Evolutionary conservation across 2,797 vertebrate species (phyloP).

Genomic region (Xenopus petersii): DNA sequence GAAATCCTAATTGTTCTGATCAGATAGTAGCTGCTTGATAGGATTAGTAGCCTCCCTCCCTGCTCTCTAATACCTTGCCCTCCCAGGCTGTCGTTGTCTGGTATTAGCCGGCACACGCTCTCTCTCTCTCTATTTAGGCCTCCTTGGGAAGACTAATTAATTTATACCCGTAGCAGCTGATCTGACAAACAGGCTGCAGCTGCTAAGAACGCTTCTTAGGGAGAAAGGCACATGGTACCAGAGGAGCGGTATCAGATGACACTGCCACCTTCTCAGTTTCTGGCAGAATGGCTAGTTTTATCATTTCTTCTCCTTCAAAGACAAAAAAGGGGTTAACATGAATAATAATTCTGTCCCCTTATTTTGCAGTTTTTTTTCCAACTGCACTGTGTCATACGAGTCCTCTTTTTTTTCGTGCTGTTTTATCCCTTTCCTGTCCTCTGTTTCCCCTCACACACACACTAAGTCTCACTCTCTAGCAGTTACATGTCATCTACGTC

Average conservation of each 20-base stretch:
- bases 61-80: conserved; percentile 42
- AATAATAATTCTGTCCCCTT: conserved; percentile 7
- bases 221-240: conserved; percentile 26
- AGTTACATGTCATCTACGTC: neutral
- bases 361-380: conserved; percentile 11
- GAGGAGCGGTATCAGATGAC: neutral
- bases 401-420: conserved; percentile 8
- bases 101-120: conserved; percentile 30
- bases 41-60: conserved; percentile 41
- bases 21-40: conserved; percentile 46
- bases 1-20: conserved; percentile 47
- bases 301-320: neutral
- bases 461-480: neutral
- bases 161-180: conserved; percentile 44
- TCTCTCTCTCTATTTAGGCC: conserved; percentile 11
- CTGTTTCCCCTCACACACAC: neutral
- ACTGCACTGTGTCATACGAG: conserved; percentile 24
- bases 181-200: conserved; percentile 35
- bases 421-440: neutral
- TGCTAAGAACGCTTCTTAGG: conserved; percentile 20
- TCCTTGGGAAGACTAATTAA: conserved; percentile 49
- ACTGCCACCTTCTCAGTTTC: conserved; percentile 3
- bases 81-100: conserved; percentile 38
- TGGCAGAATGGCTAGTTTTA: neutral
- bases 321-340: conserved; percentile 17